These are phyloP conservation scores for Eira barbara DNA, from an alignment of 2,113 vertebrate species.

Conservation along the genomic window DNA sequence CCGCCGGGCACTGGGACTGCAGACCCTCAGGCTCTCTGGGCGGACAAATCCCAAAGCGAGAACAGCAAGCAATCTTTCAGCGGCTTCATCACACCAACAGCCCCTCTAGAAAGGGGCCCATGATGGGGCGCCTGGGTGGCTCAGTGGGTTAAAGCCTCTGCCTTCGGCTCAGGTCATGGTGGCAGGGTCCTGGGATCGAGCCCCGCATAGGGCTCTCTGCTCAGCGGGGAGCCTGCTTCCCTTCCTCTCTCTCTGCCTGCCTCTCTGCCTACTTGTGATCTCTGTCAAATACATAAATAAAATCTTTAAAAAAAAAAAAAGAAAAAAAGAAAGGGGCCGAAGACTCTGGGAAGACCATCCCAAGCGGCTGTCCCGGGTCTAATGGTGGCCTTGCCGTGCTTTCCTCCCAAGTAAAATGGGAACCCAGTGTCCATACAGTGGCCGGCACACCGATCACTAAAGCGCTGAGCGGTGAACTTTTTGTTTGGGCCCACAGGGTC, in stretches of 20 bases:
- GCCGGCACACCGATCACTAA: neutral
- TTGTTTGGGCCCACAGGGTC: neutral
- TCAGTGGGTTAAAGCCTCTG: too few species aligned
- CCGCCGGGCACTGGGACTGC: neutral
- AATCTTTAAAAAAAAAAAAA: too few species aligned
- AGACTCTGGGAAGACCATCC: neutral
- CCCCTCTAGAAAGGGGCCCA: neutral
- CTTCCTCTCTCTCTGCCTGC: too few species aligned
- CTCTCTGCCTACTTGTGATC: too few species aligned
- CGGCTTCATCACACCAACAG: rapidly evolving
- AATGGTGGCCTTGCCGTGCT: neutral
- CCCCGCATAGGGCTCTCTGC: too few species aligned
- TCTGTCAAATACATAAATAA: too few species aligned
- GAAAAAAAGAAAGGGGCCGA: neutral
- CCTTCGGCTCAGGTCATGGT: too few species aligned
- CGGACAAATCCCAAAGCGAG: neutral
- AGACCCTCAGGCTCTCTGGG: neutral
- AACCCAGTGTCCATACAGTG: rapidly evolving
- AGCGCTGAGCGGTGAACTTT: rapidly evolving
- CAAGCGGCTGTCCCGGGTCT: neutral
- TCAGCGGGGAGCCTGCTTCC: too few species aligned
- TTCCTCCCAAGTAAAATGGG: neutral
- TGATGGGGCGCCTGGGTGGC: too few species aligned
- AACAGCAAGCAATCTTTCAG: rapidly evolving
- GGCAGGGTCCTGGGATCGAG: too few species aligned